Conservation (phyloP, 2,888 invertebrate genomes). For the Ceraclea dissimilis region DNA sequence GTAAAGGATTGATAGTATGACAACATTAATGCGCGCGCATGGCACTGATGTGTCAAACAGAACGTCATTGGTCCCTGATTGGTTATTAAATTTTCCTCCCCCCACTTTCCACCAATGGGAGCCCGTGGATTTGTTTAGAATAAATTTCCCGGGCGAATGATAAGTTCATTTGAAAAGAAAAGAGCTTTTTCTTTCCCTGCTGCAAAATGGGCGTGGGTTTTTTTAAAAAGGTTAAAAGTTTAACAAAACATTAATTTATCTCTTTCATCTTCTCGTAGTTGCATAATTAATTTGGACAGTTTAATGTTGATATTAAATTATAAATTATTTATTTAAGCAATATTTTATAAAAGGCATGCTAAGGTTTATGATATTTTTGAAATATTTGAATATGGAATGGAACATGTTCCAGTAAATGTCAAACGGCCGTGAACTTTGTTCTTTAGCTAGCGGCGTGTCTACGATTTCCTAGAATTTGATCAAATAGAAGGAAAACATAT, state of each 20-base stretch:
- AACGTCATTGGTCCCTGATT: constrained; percentile 1
- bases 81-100: constrained; percentile 9
- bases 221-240: constrained; percentile 6
- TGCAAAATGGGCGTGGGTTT: constrained; percentile 14
- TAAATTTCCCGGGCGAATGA: constrained; percentile 6
- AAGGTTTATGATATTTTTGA: too few relatives aligned
- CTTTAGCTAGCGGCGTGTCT: neutral
- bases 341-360: too few relatives aligned
- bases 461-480: too few relatives aligned
- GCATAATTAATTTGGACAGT: too few relatives aligned
- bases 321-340: too few relatives aligned
- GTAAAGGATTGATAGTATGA: neutral
- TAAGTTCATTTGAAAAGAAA: neutral
- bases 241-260: neutral
- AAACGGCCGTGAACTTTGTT: neutral
- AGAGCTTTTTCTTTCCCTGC: neutral
- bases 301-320: too few relatives aligned
- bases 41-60: constrained; percentile 9
- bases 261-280: too few relatives aligned
- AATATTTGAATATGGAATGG: too few relatives aligned
- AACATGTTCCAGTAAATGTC: too few relatives aligned
- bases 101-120: constrained; percentile 8
- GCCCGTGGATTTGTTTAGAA: neutral
- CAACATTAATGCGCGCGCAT: neutral
- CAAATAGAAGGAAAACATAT: too few relatives aligned